These are phyloP conservation scores for Ophion costatus DNA, from an alignment of 2,888 invertebrate species.

Conservation along the genomic window DNA sequence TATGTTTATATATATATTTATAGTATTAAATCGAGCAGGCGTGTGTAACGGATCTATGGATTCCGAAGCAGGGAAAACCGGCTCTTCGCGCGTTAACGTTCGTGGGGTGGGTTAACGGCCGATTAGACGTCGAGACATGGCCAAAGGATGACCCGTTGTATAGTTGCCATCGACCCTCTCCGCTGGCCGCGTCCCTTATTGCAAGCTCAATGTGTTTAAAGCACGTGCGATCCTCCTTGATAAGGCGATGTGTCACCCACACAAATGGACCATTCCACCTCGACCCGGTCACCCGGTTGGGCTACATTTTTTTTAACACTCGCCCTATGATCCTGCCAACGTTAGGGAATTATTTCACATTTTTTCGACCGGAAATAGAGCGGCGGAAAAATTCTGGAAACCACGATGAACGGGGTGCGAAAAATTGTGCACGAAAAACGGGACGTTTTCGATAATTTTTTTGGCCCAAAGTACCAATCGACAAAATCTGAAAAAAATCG, in stretches of 20 bases:
- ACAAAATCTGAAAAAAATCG: background rate
- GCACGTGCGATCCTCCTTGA: slow-evolving; percentile 23
- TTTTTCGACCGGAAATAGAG: too few relatives aligned
- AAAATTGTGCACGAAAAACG: too few relatives aligned
- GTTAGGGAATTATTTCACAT: background rate
- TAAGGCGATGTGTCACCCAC: slow-evolving; percentile 8
- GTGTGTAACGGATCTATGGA: slow-evolving; percentile 7
- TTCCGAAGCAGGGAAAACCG: slow-evolving; percentile 1
- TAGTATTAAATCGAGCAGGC: background rate
- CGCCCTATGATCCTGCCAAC: background rate
- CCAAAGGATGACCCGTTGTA: slow-evolving; percentile 71
- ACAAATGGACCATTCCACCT: background rate
- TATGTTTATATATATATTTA: too few relatives aligned
- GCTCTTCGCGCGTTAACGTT: slow-evolving; percentile 28
- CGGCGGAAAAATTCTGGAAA: too few relatives aligned
- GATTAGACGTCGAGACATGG: slow-evolving; percentile 70
- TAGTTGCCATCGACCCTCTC: slow-evolving; percentile 43
- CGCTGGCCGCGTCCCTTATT: background rate
- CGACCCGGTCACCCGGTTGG: background rate
- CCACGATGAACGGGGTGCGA: too few relatives aligned
- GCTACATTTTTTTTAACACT: background rate
- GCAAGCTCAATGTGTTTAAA: slow-evolving; percentile 4
- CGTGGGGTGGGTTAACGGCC: slow-evolving; percentile 72
- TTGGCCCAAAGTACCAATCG: too few relatives aligned
- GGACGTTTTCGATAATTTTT: too few relatives aligned